Percentiles rank a stretch among this genome's conserved stretches.
Evolutionary conservation across 1,140 invertebrate species (phyloP).

Genomic region (Meloidogyne hapla): DNA sequence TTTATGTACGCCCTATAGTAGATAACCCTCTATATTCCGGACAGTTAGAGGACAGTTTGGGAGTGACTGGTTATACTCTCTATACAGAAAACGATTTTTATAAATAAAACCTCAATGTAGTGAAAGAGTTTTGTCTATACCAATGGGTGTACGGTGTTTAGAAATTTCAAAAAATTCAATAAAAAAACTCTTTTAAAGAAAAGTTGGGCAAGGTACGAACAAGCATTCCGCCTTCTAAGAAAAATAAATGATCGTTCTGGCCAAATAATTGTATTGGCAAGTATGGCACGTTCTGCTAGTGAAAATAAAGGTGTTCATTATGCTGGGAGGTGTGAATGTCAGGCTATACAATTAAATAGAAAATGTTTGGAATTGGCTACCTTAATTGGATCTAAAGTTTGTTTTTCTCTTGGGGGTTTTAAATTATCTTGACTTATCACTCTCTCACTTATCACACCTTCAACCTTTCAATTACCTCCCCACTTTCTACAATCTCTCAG

Average conservation of each 20-base stretch:
- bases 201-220: slow-evolving; percentile 64
- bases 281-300: slow-evolving; percentile 62
- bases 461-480: too few species aligned
- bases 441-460: too few species aligned
- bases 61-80: neutral
- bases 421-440: too few species aligned
- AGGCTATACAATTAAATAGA: slow-evolving; percentile 58
- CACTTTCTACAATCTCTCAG: too few species aligned
- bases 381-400: slow-evolving; percentile 60
- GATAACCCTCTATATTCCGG: too few species aligned
- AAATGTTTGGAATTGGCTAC: slow-evolving; percentile 63
- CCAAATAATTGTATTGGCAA: slow-evolving; percentile 57
- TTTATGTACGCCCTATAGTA: neutral
- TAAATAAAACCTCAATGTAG: too few species aligned
- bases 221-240: slow-evolving; percentile 62
- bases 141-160: too few species aligned
- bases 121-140: too few species aligned
- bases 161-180: too few species aligned
- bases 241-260: slow-evolving; percentile 61
- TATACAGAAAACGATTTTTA: too few species aligned
- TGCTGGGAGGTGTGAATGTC: slow-evolving; percentile 63
- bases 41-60: too few species aligned
- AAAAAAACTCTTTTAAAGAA: slow-evolving; percentile 48
- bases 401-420: neutral
- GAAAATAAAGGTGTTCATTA: slow-evolving; percentile 58